Evolutionary conservation across 1,140 invertebrate genomes (phyloP).

Genomic region (Aphis gossypii): DNA sequence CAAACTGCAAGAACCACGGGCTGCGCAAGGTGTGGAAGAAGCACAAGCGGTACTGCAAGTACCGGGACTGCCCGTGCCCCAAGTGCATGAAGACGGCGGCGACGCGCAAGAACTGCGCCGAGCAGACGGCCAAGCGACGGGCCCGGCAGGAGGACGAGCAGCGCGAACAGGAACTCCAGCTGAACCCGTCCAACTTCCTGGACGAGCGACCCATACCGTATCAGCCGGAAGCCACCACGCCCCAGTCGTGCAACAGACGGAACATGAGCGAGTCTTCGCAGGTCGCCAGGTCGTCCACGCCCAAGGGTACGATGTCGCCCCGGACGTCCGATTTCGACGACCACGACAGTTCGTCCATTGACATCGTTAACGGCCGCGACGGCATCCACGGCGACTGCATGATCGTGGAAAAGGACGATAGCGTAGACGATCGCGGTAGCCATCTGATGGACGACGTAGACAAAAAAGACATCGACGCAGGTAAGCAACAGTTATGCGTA

Average conservation of each 20-base stretch:
- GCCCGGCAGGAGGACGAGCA: constrained; percentile 47
- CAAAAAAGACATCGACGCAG: constrained; percentile 52
- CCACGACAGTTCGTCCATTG: constrained; percentile 23
- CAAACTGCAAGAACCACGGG: constrained; percentile 48
- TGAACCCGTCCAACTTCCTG: constrained; percentile 27
- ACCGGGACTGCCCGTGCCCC: constrained; percentile 40
- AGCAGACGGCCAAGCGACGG: constrained; percentile 47
- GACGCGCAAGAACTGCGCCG: constrained; percentile 52
- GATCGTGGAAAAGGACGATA: not conserved
- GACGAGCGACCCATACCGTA: constrained; percentile 48
- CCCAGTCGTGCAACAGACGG: not conserved
- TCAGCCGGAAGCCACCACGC: not conserved
- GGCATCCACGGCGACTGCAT: not conserved
- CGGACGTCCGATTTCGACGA: constrained; percentile 45
- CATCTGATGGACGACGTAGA: not conserved
- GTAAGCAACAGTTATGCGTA: constrained; percentile 32
- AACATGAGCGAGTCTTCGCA: constrained; percentile 16
- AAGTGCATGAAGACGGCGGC: constrained; percentile 52
- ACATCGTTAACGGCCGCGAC: not conserved
- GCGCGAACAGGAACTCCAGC: constrained; percentile 52
- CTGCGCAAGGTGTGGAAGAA: constrained; percentile 51
- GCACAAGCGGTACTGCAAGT: constrained; percentile 54
- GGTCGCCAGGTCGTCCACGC: not conserved
- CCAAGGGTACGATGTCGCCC: not conserved
- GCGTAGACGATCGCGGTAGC: not conserved